phyloP scores from a whole-genome alignment of 2,888 invertebrate genomes.

The Plagodis dolabraria region DNA sequence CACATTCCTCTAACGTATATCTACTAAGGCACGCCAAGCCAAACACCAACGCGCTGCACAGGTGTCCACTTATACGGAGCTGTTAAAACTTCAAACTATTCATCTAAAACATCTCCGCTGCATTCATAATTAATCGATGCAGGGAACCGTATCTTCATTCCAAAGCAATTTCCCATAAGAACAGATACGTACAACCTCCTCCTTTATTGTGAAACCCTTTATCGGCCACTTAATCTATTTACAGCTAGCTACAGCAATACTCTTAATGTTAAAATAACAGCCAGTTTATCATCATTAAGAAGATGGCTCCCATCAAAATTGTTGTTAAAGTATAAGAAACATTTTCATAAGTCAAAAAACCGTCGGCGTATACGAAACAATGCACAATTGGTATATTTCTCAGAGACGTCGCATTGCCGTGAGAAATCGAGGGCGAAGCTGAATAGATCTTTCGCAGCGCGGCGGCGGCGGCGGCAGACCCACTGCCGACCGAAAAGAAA shows the following conservation, averaged over 20 bases:
- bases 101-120: conserved; percentile 23
- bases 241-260: conserved; percentile 5
- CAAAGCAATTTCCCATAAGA: conserved; percentile 13
- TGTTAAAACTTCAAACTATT: conserved; percentile 27
- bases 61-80: conserved; percentile 33
- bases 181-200: conserved; percentile 10
- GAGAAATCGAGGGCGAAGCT: conserved; percentile 58
- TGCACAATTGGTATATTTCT: conserved; percentile 36
- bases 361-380: conserved; percentile 28
- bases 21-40: conserved; percentile 34
- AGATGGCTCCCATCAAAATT: conserved; percentile 11
- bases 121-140: conserved; percentile 28
- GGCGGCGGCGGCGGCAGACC: conserved; percentile 34
- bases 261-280: conserved; percentile 3
- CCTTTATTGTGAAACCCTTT: conserved; percentile 19
- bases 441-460: conserved; percentile 46
- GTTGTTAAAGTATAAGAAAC: conserved; percentile 7
- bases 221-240: conserved; percentile 13
- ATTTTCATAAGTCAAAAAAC: conserved; percentile 8
- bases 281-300: conserved; percentile 6
- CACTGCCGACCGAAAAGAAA: conserved; percentile 64
- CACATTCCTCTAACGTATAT: conserved; percentile 17
- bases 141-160: conserved; percentile 15
- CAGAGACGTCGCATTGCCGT: conserved; percentile 37
- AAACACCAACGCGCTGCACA: conserved; percentile 27